Evolutionary conservation across 2,888 invertebrate genomes (phyloP).

Genomic region (Morinoia aosen): DNA sequence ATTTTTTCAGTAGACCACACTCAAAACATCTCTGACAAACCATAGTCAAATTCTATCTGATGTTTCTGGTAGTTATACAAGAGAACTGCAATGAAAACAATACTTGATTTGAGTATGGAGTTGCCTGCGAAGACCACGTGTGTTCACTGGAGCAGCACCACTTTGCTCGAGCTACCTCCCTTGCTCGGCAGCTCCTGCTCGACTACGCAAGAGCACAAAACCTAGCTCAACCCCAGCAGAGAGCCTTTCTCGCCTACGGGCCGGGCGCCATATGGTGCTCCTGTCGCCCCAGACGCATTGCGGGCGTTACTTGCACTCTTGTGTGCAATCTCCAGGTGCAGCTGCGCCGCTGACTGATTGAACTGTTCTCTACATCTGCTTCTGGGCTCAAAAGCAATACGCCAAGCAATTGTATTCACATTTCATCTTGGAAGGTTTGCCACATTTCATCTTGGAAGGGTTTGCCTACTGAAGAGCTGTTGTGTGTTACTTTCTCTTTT

Average conservation of each 20-base stretch:
- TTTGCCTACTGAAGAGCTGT: not conserved
- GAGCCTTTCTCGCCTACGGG: not conserved
- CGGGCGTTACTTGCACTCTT: constrained; percentile 12
- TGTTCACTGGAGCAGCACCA: not conserved
- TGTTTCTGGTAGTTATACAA: no score
- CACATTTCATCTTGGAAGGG: not conserved
- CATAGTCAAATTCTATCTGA: no score
- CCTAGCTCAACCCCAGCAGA: not conserved
- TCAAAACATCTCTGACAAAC: no score
- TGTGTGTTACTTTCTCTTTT: not conserved
- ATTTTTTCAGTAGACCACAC: no score
- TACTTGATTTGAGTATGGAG: not conserved
- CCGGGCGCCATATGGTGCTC: not conserved
- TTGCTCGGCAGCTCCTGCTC: not conserved
- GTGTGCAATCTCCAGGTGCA: not conserved
- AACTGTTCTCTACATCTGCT: not conserved
- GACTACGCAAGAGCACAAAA: not conserved
- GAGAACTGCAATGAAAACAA: not conserved
- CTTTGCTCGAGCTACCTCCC: not conserved
- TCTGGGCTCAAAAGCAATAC: not conserved
- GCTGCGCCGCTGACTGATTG: not conserved
- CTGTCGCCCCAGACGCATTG: not conserved
- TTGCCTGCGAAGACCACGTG: not conserved
- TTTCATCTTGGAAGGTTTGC: not conserved
- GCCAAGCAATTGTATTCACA: not conserved